Base-by-base conservation (phyloP, 2,888 invertebrate species). In the Rotaria sp. region DNA sequence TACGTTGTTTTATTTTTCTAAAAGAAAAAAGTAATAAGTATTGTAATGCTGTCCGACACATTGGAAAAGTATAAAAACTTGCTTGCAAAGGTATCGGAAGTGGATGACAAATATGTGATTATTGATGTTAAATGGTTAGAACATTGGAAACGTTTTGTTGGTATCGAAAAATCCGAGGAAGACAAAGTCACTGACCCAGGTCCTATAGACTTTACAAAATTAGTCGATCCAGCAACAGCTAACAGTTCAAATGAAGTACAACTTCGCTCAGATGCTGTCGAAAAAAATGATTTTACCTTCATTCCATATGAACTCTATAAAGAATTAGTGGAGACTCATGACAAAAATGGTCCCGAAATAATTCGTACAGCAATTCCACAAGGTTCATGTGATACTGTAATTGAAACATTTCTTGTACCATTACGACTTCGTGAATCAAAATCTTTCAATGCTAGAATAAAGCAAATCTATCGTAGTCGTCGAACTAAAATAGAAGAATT, bases 101-200 rank as follows among this genome's bases (percentile, higher is more conserved):
- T 59, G 21, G 86, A 80, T 10, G 86, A 86, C 8, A 85, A 85
- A 30, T 86, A 75, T 75, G 85, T 80, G 30, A 45, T 92, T 59
- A 86, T 92, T 48, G 92, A 92, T 88, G 88, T 90, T 18, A 90
- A 91, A 87, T 92, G 92, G 92, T 91, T 90, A 87, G 92, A 92
- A 87, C 91, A 91, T 87, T 92, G 91, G 91, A 91, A 92, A 88
- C 90, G 90, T 85, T 92, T 91, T 90, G 91, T 92, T 45, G 91
- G 91, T 5, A 7, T 67, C 8, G 67, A 67, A 21, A 35, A 67
- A 30, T 18, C 30, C 4, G 35, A 67, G 7, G 67, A 52, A 84
- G 18, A 75, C 10, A 30, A 24, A 0, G 21, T 30, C 0, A 84
- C 45, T 24, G 52, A 67, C 55, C 84, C 41, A 24, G 80, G 80